Conservation (phyloP, 2,888 invertebrate species). For the Thymelicus sylvestris region DNA sequence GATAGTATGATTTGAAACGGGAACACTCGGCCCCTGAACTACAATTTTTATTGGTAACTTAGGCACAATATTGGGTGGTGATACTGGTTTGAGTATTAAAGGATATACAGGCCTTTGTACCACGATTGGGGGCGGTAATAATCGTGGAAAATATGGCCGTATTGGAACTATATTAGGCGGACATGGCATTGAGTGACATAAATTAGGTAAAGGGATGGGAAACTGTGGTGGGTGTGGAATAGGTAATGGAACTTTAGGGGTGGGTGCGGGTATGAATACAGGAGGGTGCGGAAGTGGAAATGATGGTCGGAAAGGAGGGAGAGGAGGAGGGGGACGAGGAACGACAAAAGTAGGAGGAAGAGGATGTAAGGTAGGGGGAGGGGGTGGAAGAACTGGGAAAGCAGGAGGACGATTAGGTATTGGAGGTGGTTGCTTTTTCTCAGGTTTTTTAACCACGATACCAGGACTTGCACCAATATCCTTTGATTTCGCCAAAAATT, state of each 20-base stretch:
- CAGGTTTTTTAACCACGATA: not conserved
- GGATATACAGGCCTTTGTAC: slow-evolving; percentile 5
- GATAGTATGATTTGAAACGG: not conserved
- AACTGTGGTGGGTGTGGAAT: slow-evolving; percentile 3
- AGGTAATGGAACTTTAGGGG: not conserved
- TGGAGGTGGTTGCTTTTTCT: not conserved
- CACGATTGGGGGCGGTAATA: slow-evolving; percentile 1
- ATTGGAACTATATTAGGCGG: not conserved
- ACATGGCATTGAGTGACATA: not conserved
- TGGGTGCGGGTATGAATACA: not conserved
- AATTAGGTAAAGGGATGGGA: slow-evolving; percentile 3
- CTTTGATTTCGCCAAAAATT: not conserved
- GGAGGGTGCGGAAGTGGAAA: not conserved
- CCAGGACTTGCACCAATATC: not conserved
- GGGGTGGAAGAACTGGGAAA: too few relatives aligned
- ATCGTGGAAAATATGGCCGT: not conserved
- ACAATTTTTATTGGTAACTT: slow-evolving; percentile 38
- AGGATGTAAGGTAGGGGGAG: too few relatives aligned
- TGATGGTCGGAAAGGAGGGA: too few relatives aligned
- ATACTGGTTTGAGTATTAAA: slow-evolving; percentile 40
- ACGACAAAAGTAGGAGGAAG: too few relatives aligned
- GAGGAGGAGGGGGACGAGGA: too few relatives aligned
- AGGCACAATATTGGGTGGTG: slow-evolving; percentile 40
- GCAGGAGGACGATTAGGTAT: not conserved
- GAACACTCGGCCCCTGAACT: not conserved